Conservation (phyloP, 2,113 vertebrate genomes). For the Sturnus vulgaris region DNA sequence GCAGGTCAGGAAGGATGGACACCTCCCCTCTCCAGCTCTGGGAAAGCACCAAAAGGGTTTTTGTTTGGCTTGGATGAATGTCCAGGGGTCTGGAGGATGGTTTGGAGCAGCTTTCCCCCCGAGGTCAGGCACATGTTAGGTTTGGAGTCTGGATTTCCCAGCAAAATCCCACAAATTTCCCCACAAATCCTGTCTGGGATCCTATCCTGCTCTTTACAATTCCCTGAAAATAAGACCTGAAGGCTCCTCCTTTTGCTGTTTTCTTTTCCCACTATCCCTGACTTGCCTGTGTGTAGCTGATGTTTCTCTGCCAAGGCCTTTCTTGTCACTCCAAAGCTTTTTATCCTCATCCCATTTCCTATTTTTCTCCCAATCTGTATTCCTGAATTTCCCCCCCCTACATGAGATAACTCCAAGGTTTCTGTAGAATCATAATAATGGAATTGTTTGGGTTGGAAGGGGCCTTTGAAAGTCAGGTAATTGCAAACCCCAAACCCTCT, state of each 20-base stretch:
- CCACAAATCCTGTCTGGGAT: background rate
- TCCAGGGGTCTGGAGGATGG: background rate
- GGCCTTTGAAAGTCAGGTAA: background rate
- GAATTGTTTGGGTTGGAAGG: background rate
- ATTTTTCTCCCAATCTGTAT: background rate
- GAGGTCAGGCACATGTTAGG: rapidly evolving
- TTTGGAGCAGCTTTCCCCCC: background rate
- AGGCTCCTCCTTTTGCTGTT: background rate
- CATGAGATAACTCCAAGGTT: rapidly evolving
- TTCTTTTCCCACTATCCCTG: background rate
- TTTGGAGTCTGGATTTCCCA: background rate
- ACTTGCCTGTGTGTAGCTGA: background rate
- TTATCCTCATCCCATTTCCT: background rate
- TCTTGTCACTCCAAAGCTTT: background rate
- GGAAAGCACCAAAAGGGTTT: rapidly evolving
- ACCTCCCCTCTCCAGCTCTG: background rate
- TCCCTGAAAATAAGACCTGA: background rate
- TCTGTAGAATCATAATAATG: background rate
- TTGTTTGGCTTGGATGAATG: background rate
- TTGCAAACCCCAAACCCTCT: background rate
- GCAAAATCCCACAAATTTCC: background rate
- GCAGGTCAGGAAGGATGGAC: background rate
- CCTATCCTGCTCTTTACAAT: background rate
- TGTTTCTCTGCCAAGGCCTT: background rate
- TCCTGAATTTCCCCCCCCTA: background rate